Percentiles rank a stretch among this genome's conserved stretches.
Conservation (phyloP, 2,113 vertebrate species). For the Gadus chalcogrammus region DNA sequence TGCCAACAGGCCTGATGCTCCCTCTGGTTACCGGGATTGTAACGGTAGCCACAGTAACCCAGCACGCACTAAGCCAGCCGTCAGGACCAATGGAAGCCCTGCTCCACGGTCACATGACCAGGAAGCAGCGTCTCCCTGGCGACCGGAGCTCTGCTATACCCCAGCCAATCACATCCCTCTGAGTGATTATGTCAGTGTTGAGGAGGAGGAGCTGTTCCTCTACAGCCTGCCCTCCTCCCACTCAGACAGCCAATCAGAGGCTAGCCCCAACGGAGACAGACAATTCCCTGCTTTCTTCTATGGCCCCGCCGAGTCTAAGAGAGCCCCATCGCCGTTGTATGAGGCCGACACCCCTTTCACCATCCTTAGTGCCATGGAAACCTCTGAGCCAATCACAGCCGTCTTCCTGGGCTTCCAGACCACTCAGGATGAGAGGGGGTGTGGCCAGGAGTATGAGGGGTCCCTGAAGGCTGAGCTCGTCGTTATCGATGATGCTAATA, state of each 20-base stretch:
- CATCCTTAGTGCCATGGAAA: conserved; percentile 73
- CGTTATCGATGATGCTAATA: conserved; percentile 75
- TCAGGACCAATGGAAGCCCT: conserved; percentile 4
- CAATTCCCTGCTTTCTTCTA: conserved; percentile 1
- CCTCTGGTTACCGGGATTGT: conserved; percentile 4
- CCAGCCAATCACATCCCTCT: conserved; percentile 49
- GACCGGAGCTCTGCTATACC: conserved; percentile 42
- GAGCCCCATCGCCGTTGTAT: conserved; percentile 35
- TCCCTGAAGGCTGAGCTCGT: conserved; percentile 84
- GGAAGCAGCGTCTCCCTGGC: conserved; percentile 12
- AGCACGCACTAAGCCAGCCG: background rate
- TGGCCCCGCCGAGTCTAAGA: conserved; percentile 1
- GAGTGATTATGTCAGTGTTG: conserved; percentile 38
- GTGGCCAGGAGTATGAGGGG: conserved; percentile 73
- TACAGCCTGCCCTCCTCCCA: background rate
- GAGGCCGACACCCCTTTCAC: conserved; percentile 41
- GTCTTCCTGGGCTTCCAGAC: conserved; percentile 90
- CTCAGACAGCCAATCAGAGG: background rate
- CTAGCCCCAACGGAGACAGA: background rate
- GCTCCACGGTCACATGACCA: conserved; percentile 24
- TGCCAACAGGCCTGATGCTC: background rate
- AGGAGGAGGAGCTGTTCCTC: conserved; percentile 30
- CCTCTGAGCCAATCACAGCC: conserved; percentile 83
- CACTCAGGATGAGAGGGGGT: conserved; percentile 61
- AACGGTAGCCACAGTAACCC: conserved; percentile 1